Percentiles rank a stretch among this genome's conserved stretches.
Conservation (phyloP, 2,888 invertebrate genomes). For the Chymomyza caudatula region DNA sequence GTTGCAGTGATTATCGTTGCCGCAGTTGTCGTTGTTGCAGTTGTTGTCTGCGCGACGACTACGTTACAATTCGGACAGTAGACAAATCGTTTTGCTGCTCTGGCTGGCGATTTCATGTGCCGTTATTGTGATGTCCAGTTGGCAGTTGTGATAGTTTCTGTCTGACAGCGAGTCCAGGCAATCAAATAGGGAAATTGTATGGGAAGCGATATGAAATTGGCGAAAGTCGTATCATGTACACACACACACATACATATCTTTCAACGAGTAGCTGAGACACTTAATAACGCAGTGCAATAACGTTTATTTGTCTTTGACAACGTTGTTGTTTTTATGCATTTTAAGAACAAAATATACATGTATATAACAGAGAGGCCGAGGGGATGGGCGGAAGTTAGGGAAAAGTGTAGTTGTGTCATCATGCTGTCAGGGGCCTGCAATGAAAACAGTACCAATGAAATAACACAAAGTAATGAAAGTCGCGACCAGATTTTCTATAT, state of each 20-base stretch:
- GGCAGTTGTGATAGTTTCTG: not conserved
- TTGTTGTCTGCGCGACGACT: not conserved
- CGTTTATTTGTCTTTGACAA: not conserved
- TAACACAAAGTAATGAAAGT: too few species aligned
- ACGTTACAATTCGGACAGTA: not conserved
- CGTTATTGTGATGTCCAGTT: not conserved
- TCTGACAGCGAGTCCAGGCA: not conserved
- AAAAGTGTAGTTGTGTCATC: too few species aligned
- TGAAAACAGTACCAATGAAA: too few species aligned
- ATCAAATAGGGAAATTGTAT: not conserved
- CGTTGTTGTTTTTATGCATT: not conserved
- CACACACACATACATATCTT: not conserved
- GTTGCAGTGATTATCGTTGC: slow-evolving; percentile 13
- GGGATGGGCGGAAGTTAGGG: too few species aligned
- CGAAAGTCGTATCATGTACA: not conserved
- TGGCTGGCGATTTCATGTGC: not conserved
- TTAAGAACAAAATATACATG: not conserved
- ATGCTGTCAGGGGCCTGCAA: too few species aligned
- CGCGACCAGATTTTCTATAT: too few species aligned
- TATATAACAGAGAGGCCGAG: too few species aligned
- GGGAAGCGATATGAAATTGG: not conserved
- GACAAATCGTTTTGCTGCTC: slow-evolving; percentile 2
- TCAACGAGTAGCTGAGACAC: not conserved
- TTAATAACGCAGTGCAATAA: not conserved
- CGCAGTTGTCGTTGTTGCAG: slow-evolving; percentile 1